Conservation (phyloP, 2,888 invertebrate genomes). For the Lasioglossum vierecki region DNA sequence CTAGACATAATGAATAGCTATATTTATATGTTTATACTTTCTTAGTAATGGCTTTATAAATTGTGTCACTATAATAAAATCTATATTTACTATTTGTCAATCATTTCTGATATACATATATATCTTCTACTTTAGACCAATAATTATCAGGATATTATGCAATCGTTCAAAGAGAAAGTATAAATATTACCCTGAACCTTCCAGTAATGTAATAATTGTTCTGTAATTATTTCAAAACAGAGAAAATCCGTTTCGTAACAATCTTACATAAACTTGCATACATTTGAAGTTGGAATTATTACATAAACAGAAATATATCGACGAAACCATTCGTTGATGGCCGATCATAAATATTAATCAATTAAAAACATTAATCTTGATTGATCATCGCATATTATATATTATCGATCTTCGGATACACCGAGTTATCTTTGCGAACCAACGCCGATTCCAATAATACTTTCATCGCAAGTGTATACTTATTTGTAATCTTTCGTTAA, state of each 20-base stretch:
- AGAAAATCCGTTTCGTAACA: background rate
- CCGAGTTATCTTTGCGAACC: background rate
- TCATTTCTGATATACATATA: background rate
- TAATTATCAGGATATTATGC: background rate
- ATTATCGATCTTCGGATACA: background rate
- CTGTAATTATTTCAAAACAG: background rate
- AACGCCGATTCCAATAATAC: background rate
- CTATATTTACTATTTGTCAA: conserved; percentile 24
- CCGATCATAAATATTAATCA: background rate
- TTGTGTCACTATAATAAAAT: conserved; percentile 47
- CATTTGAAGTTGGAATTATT: background rate
- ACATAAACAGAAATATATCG: background rate
- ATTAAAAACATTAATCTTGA: background rate
- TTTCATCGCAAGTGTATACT: background rate
- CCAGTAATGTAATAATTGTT: background rate
- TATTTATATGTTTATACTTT: conserved; percentile 29
- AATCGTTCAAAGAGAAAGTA: background rate
- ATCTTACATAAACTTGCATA: background rate
- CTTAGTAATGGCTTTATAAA: conserved; percentile 30
- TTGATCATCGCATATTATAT: background rate
- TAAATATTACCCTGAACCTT: background rate
- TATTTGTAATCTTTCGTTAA: conserved; percentile 6
- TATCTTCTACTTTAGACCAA: background rate
- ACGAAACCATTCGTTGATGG: background rate
- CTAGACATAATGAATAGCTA: conserved; percentile 17